Base-by-base conservation (phyloP, 2,888 invertebrate genomes). In the Boloria euphrosyne region DNA sequence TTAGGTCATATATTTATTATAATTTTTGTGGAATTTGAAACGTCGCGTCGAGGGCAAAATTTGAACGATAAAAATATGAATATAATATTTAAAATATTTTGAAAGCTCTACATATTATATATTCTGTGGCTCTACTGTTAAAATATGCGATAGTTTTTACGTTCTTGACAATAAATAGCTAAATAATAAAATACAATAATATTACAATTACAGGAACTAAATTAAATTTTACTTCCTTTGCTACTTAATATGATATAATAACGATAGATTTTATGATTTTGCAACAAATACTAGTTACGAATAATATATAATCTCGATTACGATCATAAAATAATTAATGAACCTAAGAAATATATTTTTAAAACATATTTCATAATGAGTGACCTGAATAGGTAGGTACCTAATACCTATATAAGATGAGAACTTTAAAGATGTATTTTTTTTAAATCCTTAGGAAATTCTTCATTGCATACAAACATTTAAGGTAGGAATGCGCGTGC, bases 391-490 rank as follows among this genome's bases (percentile, higher is more conserved):
- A n/a, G n/a, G n/a, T n/a, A n/a, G n/a, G n/a, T n/a, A n/a, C n/a
- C n/a, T n/a, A n/a, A n/a, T n/a, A n/a, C n/a, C n/a, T n/a, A 10
- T 47, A n/a, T 14, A 22, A 47, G 27, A 6, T 49, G 22, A 16
- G 13, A 31, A n/a, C 18, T 49, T 60, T 50, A 63, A 31, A 58
- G 16, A 14, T 13, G 1, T 7, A 38, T 18, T 2, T 18, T 18
- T 53, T 57, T 52, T 18, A 0, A 50, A 52, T 57, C 66, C 66
- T 31, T 53, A 55, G 47, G 47, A 54, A 47, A n/a, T 58, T 46
- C 10, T 55, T n/a, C 46, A 27, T 46, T 27, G 46, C 16, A 58
- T 47, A 58, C 31, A 58, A 49, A 49, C 58, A 49, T 47, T 47
- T 58, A 58, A 49, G 58, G 58, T 49, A 27, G 46, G 16, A 43